These are phyloP conservation scores for Amphiprion percula DNA, from an alignment of 2,113 vertebrate genomes.

Conservation along the genomic window DNA sequence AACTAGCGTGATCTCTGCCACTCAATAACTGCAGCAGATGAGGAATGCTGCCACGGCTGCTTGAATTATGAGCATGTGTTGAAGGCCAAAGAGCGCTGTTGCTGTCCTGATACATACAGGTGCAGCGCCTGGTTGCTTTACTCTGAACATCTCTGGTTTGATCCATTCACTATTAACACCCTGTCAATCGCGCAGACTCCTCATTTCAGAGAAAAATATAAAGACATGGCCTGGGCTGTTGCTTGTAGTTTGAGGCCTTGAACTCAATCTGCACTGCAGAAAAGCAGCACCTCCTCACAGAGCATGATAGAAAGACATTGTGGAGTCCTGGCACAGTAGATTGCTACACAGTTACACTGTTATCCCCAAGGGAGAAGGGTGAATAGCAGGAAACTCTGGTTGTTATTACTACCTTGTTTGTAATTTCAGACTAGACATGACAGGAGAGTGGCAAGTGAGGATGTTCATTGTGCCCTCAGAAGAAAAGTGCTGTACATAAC, in stretches of 20 bases:
- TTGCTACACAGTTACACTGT: conserved; percentile 58
- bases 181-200: conserved; percentile 60
- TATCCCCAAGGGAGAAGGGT: conserved; percentile 34
- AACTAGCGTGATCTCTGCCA: conserved; percentile 23
- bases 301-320: conserved; percentile 41
- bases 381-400: conserved; percentile 51
- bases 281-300: conserved; percentile 37
- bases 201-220: conserved; percentile 60
- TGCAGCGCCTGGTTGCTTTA: conserved; percentile 2
- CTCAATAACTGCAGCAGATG: background rate
- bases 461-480: conserved; percentile 36
- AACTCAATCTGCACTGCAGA: conserved; percentile 73
- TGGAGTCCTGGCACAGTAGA: conserved; percentile 41
- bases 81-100: conserved; percentile 38
- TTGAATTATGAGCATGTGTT: conserved; percentile 28
- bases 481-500: conserved; percentile 48
- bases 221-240: conserved; percentile 47
- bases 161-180: conserved; percentile 60
- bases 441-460: conserved; percentile 39
- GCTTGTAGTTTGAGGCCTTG: conserved; percentile 68
- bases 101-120: conserved; percentile 15
- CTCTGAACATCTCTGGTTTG: conserved; percentile 42
- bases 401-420: conserved; percentile 67
- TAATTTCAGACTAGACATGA: conserved; percentile 62
- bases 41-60: background rate